These are phyloP conservation scores for Ecdyonurus torrentis DNA, from an alignment of 2,888 invertebrate genomes.

Conservation along the genomic window DNA sequence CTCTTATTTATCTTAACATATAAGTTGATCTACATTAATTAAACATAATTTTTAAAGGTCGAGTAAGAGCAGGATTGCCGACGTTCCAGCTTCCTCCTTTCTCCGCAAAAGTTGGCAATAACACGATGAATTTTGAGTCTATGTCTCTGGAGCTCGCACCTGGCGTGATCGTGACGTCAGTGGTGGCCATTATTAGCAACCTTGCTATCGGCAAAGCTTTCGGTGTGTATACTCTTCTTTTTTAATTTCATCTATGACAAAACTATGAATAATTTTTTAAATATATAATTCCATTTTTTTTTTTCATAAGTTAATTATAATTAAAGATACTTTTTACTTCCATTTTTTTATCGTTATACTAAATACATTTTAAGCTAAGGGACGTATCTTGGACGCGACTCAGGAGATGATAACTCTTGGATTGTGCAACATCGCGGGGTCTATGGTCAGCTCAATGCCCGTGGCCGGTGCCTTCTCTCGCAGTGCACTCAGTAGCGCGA, in stretches of 20 bases:
- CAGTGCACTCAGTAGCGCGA: conserved; percentile 64
- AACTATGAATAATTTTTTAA: no score
- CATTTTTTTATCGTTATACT: no score
- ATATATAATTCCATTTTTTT: no score
- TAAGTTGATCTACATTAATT: background rate
- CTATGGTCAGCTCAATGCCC: conserved; percentile 63
- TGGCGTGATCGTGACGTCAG: conserved; percentile 62
- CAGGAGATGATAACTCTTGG: conserved; percentile 68
- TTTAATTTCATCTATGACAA: no score
- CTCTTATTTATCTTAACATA: background rate
- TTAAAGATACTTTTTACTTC: no score
- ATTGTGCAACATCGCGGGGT: conserved; percentile 53
- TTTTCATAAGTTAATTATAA: no score
- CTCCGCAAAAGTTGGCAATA: conserved; percentile 38
- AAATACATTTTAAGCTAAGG: conserved; percentile 43
- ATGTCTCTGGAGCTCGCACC: conserved; percentile 56
- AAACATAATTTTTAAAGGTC: conserved; percentile 25
- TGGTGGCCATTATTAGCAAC: conserved; percentile 78
- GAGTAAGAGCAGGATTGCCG: conserved; percentile 54
- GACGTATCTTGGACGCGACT: conserved; percentile 51
- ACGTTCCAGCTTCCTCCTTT: conserved; percentile 48
- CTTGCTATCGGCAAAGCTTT: conserved; percentile 92
- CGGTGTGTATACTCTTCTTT: conserved; percentile 45
- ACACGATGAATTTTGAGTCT: conserved; percentile 41
- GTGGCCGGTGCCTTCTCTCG: conserved; percentile 56